Conservation (phyloP, 1,140 invertebrate species). For the Euwallacea fornicatus region DNA sequence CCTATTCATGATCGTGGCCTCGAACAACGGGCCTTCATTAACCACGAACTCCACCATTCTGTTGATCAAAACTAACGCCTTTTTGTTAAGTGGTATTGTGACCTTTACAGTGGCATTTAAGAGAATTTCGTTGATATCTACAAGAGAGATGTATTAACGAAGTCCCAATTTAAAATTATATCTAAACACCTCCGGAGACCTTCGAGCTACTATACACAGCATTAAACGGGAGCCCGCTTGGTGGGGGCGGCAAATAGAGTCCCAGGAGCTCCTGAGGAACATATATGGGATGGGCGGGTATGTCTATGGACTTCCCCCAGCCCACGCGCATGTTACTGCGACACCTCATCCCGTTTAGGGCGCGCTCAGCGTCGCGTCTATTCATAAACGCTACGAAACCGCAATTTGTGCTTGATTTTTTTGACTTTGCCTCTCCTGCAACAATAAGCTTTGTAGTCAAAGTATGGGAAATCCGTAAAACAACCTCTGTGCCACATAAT, state of each 20-base stretch:
- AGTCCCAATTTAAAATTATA: slow-evolving; percentile 57
- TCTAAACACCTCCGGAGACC: background rate
- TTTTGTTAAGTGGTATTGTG: slow-evolving; percentile 71
- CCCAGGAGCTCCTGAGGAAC: slow-evolving; percentile 88
- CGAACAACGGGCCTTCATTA: slow-evolving; percentile 97
- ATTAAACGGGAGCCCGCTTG: slow-evolving; percentile 94
- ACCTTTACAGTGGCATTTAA: slow-evolving; percentile 76
- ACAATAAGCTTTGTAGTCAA: background rate
- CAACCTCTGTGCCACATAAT: slow-evolving; percentile 83
- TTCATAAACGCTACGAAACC: slow-evolving; percentile 94
- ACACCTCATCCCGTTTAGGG: slow-evolving; percentile 78
- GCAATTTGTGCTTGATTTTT: slow-evolving; percentile 65
- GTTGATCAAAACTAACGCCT: slow-evolving; percentile 83
- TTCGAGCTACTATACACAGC: slow-evolving; percentile 54
- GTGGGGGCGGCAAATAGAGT: slow-evolving; percentile 74
- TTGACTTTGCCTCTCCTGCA: slow-evolving; percentile 37
- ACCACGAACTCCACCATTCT: slow-evolving; percentile 99
- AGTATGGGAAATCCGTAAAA: background rate
- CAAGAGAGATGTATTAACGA: background rate
- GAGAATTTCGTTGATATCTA: background rate
- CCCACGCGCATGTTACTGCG: slow-evolving; percentile 94
- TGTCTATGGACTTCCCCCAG: slow-evolving; percentile 96
- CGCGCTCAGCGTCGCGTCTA: slow-evolving; percentile 81
- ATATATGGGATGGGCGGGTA: slow-evolving; percentile 94
- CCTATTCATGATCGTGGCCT: slow-evolving; percentile 98